Conservation (phyloP, 2,888 invertebrate genomes). For the Heliconius erato region DNA sequence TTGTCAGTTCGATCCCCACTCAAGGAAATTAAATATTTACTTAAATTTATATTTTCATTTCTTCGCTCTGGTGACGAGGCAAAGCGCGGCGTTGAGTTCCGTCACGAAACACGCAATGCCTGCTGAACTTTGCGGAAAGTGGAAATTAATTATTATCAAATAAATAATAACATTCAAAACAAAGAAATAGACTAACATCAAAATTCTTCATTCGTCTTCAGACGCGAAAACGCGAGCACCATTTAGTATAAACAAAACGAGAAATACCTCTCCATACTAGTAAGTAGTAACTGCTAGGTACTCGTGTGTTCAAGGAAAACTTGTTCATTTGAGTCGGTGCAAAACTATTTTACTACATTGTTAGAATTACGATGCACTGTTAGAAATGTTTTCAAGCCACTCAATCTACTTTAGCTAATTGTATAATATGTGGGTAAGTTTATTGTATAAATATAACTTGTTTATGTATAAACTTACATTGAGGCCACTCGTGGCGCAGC, state of each 20-base stretch:
- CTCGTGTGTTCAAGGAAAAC: slow-evolving; percentile 8
- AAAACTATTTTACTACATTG: slow-evolving; percentile 26
- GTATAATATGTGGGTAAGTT: background rate
- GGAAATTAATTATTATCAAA: too few relatives aligned
- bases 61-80: too few relatives aligned
- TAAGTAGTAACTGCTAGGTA: background rate
- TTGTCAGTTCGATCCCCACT: too few relatives aligned
- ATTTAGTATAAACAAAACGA: slow-evolving; percentile 13
- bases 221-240: background rate
- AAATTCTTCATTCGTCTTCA: background rate
- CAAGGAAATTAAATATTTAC: too few relatives aligned
- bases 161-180: background rate
- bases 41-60: too few relatives aligned
- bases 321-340: slow-evolving; percentile 18
- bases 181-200: background rate
- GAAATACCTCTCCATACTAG: background rate
- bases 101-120: too few relatives aligned
- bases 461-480: too few relatives aligned
- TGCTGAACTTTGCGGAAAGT: too few relatives aligned
- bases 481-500: too few relatives aligned
- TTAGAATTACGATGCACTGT: slow-evolving; percentile 17
- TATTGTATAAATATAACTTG: background rate
- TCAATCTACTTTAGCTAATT: slow-evolving; percentile 21
- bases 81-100: too few relatives aligned
- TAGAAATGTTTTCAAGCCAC: slow-evolving; percentile 20